Percentiles rank a stretch among this genome's conserved stretches.
Evolutionary conservation across 1,140 invertebrate genomes (phyloP).

Genomic region (Drosophila sturtevanti): DNA sequence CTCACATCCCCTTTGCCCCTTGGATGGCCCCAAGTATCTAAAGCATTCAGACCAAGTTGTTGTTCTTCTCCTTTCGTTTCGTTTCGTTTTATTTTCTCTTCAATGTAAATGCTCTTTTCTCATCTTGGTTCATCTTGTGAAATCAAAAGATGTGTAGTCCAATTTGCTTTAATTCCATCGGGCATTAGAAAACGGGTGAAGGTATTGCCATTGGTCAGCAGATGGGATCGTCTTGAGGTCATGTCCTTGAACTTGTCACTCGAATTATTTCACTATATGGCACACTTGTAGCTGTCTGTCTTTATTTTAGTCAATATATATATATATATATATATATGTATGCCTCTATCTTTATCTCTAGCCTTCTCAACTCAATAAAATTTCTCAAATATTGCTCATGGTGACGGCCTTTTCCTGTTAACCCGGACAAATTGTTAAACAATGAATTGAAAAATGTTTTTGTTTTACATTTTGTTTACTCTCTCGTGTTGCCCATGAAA

Average conservation of each 20-base stretch:
- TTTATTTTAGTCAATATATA: neutral
- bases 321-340: neutral
- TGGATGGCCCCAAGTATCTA: constrained; percentile 5
- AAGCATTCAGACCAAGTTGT: neutral
- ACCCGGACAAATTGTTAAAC: constrained; percentile 25
- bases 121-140: neutral
- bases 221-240: neutral
- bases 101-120: constrained; percentile 35
- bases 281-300: neutral
- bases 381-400: constrained; percentile 24
- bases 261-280: neutral
- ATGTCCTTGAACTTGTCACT: constrained; percentile 62
- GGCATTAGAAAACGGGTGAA: constrained; percentile 31
- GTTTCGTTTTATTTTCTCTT: too few species aligned
- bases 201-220: neutral
- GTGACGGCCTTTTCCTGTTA: neutral
- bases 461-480: constrained; percentile 47
- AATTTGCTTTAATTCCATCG: constrained; percentile 55
- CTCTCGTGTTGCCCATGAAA: constrained; percentile 7
- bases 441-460: constrained; percentile 49
- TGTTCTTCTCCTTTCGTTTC: constrained; percentile 33
- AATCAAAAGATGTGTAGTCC: constrained; percentile 40
- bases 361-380: constrained; percentile 36
- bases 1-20: neutral
- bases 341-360: neutral